phyloP scores from a whole-genome alignment of 2,113 vertebrate species.

The Ammospiza nelsoni region DNA sequence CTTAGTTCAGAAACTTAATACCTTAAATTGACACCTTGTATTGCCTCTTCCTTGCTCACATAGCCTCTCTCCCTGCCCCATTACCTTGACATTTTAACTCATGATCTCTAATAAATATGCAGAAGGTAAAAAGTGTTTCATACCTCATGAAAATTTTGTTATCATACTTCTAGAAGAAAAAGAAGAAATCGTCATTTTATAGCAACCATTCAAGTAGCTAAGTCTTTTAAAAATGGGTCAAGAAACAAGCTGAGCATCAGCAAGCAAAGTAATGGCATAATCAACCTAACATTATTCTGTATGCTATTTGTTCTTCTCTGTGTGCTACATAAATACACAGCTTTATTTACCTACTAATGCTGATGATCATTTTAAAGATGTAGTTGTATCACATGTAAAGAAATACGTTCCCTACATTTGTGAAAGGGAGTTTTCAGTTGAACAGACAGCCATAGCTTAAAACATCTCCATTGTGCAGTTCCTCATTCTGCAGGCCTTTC shows the following conservation, averaged over 20 bases:
- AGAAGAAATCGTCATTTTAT: background rate
- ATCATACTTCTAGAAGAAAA: background rate
- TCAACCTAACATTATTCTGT: background rate
- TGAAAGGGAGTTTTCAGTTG: background rate
- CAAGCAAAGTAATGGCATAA: background rate
- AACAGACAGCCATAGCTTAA: background rate
- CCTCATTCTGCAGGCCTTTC: background rate
- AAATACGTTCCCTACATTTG: background rate
- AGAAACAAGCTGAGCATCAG: background rate
- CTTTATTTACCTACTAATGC: background rate
- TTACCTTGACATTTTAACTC: background rate
- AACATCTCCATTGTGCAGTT: background rate
- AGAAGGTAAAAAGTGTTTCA: background rate
- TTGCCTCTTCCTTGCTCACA: background rate
- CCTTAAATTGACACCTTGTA: background rate
- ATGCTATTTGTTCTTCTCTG: background rate
- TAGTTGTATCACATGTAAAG: background rate
- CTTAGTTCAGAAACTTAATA: background rate
- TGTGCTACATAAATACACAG: background rate
- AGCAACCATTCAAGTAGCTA: background rate
- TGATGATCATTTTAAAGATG: background rate
- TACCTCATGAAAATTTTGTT: background rate
- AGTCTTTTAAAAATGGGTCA: background rate
- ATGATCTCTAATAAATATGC: background rate
- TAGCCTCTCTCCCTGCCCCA: background rate